Percentiles rank a stretch among this genome's conserved stretches.
Conservation (phyloP, 2,113 vertebrate species). For the Oryzias celebensis region DNA sequence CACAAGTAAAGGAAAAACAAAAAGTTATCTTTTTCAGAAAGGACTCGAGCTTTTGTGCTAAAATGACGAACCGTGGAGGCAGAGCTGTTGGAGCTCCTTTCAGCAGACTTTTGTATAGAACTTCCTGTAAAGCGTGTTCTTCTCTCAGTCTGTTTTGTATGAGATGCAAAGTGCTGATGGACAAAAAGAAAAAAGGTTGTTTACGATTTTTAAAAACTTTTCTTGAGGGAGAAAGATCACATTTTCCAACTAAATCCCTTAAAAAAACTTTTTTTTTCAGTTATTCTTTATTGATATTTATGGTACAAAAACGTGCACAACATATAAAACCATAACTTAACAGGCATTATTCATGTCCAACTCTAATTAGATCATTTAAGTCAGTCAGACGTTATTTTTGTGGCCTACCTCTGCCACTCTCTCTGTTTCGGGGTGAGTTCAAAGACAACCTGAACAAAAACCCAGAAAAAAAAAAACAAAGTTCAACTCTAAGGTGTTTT, state of each 20-base stretch:
- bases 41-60: too few relatives aligned
- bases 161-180: constrained; percentile 83
- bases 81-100: constrained; percentile 86
- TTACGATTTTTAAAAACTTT: neutral
- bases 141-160: constrained; percentile 88
- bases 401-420: constrained; percentile 89
- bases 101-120: constrained; percentile 93
- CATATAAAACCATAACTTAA: neutral
- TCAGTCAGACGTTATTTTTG: neutral
- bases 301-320: neutral
- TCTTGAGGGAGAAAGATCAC: neutral
- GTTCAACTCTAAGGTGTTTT: too few relatives aligned
- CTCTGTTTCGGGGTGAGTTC: constrained; percentile 91
- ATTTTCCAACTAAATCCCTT: neutral
- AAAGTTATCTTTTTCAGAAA: too few relatives aligned
- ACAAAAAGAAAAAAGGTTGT: neutral
- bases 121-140: constrained; percentile 93
- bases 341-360: neutral
- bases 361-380: neutral
- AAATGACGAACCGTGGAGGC: constrained; percentile 84
- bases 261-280: neutral
- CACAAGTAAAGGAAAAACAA: constrained; percentile 12
- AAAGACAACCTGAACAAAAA: constrained; percentile 84
- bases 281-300: too few relatives aligned
- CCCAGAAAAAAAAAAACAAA: neutral